Conservation (phyloP, 2,888 invertebrate species). For the Dysmachus trigonus region DNA sequence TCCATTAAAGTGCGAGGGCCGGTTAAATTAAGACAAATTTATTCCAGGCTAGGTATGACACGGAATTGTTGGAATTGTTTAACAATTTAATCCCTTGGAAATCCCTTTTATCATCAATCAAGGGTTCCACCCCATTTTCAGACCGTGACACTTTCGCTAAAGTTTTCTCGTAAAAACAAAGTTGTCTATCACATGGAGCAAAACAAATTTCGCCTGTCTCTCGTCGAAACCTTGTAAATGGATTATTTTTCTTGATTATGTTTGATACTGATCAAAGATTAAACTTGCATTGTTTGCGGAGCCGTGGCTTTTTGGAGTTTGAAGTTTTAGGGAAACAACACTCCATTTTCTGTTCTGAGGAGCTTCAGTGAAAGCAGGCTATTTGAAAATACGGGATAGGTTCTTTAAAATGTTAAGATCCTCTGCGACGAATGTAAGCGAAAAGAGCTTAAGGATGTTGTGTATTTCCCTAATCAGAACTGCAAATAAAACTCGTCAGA, state of each 20-base stretch:
- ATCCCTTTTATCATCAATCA: conserved; percentile 17
- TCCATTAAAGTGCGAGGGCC: not conserved
- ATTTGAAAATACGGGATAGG: not conserved
- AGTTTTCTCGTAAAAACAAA: conserved; percentile 4
- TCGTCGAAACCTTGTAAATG: not conserved
- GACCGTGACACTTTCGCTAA: not conserved
- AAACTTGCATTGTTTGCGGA: not conserved
- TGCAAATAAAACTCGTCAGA: not conserved
- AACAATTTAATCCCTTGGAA: not conserved
- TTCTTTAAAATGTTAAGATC: not conserved
- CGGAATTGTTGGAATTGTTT: conserved; percentile 11
- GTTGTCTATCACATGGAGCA: not conserved
- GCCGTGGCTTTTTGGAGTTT: not conserved
- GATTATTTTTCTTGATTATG: conserved; percentile 6
- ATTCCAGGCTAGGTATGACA: not conserved
- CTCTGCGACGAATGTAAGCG: not conserved
- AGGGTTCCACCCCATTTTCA: not conserved
- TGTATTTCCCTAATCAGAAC: not conserved
- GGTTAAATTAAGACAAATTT: not conserved
- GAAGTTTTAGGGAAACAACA: not conserved
- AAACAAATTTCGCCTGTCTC: not conserved
- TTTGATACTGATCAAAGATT: conserved; percentile 8
- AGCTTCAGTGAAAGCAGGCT: not conserved
- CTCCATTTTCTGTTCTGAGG: not conserved
- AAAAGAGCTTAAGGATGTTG: not conserved